These are phyloP conservation scores for Thamnophis elegans DNA, from an alignment of 2,797 vertebrate genomes.

Conservation along the genomic window DNA sequence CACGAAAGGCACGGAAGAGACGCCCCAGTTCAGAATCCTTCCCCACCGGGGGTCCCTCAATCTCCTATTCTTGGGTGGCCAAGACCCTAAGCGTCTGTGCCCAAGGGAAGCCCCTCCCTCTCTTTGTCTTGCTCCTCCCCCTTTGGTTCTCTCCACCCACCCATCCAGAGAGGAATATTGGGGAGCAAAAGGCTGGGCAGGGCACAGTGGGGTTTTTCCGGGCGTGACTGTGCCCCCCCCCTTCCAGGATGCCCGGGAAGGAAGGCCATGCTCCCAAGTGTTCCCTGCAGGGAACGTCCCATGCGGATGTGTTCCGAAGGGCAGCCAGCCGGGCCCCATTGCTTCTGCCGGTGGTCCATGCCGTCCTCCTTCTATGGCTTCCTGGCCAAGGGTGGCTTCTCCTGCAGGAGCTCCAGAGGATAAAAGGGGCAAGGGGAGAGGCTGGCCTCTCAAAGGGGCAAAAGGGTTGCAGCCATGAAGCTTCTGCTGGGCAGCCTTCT, in stretches of 20 bases:
- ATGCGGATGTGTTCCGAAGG: neutral
- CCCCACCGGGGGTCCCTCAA: too few relatives aligned
- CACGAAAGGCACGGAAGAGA: too few relatives aligned
- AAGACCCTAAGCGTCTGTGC: too few relatives aligned
- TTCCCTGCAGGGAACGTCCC: neutral
- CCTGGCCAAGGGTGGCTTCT: neutral
- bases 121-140: too few relatives aligned
- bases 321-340: neutral
- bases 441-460: neutral
- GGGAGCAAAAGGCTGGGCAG: too few relatives aligned
- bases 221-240: neutral
- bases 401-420: too few relatives aligned
- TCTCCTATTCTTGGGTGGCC: neutral
- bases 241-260: rapidly evolving
- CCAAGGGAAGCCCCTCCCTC: too few relatives aligned
- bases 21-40: too few relatives aligned
- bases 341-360: rapidly evolving
- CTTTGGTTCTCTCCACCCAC: too few relatives aligned
- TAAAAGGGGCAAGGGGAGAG: neutral
- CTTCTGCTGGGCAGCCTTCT: too few relatives aligned
- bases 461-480: neutral
- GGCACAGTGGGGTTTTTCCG: neutral
- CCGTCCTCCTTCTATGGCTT: too few relatives aligned
- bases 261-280: neutral
- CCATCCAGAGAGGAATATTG: too few relatives aligned